A percentile compares a stretch with the other conserved stretches of the same genome.
Evolutionary conservation across 2,888 invertebrate species (phyloP).

Genomic region (Apodemia zela): DNA sequence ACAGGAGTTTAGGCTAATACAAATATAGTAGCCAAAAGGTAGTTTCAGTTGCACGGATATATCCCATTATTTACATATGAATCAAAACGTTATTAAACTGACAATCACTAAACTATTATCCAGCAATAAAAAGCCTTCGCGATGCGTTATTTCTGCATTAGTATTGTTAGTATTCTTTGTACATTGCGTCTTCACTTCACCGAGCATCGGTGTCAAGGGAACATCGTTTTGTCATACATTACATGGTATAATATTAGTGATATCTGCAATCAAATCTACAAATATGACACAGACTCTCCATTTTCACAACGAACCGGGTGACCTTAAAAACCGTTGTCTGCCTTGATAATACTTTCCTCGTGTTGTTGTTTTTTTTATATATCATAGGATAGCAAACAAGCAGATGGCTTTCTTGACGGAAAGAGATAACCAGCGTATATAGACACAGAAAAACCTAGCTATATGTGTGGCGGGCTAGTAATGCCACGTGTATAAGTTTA

Average conservation of each 20-base stretch:
- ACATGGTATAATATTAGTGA: constrained; percentile 2
- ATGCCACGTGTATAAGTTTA: too few relatives aligned
- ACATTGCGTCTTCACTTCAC: neutral
- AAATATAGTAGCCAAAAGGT: too few relatives aligned
- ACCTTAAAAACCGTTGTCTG: neutral
- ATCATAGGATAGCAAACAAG: too few relatives aligned
- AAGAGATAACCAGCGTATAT: too few relatives aligned
- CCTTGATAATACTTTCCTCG: neutral
- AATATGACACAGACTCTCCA: neutral
- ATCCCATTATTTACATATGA: too few relatives aligned
- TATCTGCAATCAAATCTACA: constrained; percentile 6
- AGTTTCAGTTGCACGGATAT: too few relatives aligned
- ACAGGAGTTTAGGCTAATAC: too few relatives aligned
- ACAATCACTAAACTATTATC: neutral
- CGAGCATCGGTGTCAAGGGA: constrained; percentile 1
- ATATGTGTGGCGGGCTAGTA: too few relatives aligned
- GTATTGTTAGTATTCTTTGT: neutral
- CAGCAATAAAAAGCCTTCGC: neutral
- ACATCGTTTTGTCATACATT: neutral
- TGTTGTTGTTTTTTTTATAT: neutral
- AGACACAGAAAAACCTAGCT: too few relatives aligned
- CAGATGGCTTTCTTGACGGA: too few relatives aligned
- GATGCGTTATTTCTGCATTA: neutral
- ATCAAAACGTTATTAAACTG: too few relatives aligned
- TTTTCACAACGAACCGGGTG: constrained; percentile 6